Conservation (phyloP, 2,797 vertebrate genomes). For the Halcyon badia region DNA sequence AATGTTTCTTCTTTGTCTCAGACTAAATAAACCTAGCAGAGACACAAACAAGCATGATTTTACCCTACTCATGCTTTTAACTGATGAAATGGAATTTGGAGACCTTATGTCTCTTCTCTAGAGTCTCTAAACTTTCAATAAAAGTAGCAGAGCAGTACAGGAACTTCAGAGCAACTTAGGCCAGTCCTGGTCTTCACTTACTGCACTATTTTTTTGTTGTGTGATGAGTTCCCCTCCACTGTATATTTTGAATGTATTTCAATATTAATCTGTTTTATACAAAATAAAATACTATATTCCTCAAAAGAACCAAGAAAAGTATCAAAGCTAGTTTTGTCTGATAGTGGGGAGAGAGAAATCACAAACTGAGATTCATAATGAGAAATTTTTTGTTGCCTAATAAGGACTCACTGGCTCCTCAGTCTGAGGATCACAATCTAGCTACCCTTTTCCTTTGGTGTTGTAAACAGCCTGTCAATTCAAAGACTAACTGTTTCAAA, state of each 20-base stretch:
- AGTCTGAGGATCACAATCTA: not conserved
- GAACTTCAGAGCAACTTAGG: not conserved
- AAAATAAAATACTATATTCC: not conserved
- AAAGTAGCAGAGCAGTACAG: not conserved
- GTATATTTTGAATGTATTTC: not conserved
- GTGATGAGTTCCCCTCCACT: not conserved
- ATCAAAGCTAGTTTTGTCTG: not conserved
- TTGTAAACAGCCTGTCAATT: not conserved
- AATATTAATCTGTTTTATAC: not conserved
- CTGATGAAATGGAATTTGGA: not conserved
- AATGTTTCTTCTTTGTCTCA: not conserved
- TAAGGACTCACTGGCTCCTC: not conserved
- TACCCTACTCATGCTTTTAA: not conserved
- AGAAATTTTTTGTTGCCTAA: not conserved
- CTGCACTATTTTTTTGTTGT: not conserved
- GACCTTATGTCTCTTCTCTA: not conserved
- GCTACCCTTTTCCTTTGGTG: not conserved
- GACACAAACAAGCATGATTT: not conserved
- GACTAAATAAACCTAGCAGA: not conserved
- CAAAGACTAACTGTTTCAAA: not conserved
- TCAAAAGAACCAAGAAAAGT: not conserved
- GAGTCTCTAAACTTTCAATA: not conserved
- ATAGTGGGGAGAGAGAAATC: not conserved
- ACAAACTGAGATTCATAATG: not conserved
- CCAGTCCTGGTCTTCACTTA: not conserved